Base-by-base conservation (phyloP, 2,113 vertebrate species). In the Myrmecobius fasciatus region DNA sequence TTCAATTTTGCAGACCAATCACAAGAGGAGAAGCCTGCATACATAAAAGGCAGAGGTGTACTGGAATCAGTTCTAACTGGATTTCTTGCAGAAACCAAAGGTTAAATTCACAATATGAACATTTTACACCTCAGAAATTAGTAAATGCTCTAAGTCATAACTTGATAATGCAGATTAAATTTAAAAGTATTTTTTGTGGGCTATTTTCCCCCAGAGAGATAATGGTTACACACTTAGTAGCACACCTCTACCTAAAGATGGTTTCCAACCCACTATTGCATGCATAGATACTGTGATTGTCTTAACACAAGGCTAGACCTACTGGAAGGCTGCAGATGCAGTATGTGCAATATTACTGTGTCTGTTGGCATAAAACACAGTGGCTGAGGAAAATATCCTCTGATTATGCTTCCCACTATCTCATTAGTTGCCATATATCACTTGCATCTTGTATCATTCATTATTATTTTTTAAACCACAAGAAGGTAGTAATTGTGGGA, bases 381-480 rank as follows among this genome's bases (percentile, higher is more conserved):
- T 49, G 52, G 92, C 48, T 26, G n/a, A 12, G 3, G 56, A 46
- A 52, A 26, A n/a, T 28, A 11, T 46, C 47, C 46, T 90, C 46
- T 52, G 67, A 43, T 89, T 47, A 67, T 36, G 36, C 1, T 25
- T 26, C 88, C 93, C 53, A 43, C 31, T n/a, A 47, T n/a, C 52
- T 93, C 1, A 0, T 91, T n/a, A 93, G 94, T 88, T 53, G 91
- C 52, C 89, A 90, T 8, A 53, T 43, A 83, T 89, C 91, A 89
- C 46, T 67, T 94, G 92, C 91, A 89, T 11, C 28, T 88, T 22
- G 89, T 52, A 43, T 52, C 43, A 52, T n/a, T 43, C 24, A 2
- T 25, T 91, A 36, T 92, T 49, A 48, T 12, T 92, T 60, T 52
- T 94, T 52, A 92, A 93, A 93, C 89, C 67, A 67, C 46, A 89